Conservation (phyloP, 2,797 vertebrate species). For the Echiichthys vipera region DNA sequence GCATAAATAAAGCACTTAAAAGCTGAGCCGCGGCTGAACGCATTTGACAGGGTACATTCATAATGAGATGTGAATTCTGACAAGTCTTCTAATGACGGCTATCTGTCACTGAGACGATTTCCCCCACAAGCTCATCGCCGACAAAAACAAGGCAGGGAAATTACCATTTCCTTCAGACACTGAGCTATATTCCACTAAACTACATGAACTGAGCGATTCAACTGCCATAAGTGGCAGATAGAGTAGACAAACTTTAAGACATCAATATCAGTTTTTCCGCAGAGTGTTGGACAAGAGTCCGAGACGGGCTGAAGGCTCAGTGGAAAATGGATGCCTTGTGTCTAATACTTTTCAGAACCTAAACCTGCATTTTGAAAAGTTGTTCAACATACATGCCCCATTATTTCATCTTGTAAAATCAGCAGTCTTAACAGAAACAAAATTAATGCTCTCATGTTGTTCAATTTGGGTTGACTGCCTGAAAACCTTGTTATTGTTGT, state of each 20-base stretch:
- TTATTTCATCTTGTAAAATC: background rate
- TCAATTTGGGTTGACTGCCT: background rate
- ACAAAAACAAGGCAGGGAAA: constrained; percentile 29
- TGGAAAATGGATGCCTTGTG: background rate
- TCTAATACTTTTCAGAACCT: background rate
- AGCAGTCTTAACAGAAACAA: background rate
- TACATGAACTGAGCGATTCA: constrained; percentile 11
- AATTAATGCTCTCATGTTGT: background rate
- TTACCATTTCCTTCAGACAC: constrained; percentile 6
- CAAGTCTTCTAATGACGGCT: constrained; percentile 49
- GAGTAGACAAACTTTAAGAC: background rate
- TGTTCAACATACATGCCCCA: background rate
- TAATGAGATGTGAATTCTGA: constrained; percentile 69
- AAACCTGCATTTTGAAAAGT: background rate
- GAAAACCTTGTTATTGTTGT: background rate
- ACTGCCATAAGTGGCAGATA: background rate
- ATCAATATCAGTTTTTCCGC: background rate
- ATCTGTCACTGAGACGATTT: constrained; percentile 71
- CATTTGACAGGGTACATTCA: constrained; percentile 60
- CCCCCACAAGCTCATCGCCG: constrained; percentile 1
- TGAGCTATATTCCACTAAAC: background rate
- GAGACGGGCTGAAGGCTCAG: background rate
- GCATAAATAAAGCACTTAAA: constrained; percentile 77
- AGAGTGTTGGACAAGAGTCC: background rate
- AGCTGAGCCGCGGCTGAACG: constrained; percentile 49